Conservation (phyloP, 2,888 invertebrate species). For the Lacanobia wlatinum region DNA sequence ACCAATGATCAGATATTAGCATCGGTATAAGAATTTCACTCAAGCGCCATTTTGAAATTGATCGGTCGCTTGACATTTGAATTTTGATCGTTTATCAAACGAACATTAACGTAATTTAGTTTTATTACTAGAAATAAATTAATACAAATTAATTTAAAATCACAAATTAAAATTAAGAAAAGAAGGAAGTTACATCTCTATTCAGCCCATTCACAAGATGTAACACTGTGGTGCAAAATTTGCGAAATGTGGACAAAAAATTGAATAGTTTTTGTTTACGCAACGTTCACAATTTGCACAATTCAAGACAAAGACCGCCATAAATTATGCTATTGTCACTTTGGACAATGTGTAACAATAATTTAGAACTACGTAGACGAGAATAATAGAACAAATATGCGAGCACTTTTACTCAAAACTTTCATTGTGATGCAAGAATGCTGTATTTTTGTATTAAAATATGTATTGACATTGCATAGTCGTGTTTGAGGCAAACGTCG, state of each 20-base stretch:
- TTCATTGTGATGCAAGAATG: constrained; percentile 51
- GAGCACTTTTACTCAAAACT: constrained; percentile 56
- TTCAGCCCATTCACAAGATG: constrained; percentile 38
- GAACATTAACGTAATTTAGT: constrained; percentile 34
- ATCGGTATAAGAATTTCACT: constrained; percentile 59
- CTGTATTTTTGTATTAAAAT: constrained; percentile 36
- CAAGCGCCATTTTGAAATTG: constrained; percentile 59
- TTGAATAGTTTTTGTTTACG: constrained; percentile 62
- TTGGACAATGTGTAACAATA: constrained; percentile 61
- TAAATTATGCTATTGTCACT: constrained; percentile 65
- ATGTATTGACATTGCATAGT: constrained; percentile 40
- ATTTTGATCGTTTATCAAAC: constrained; percentile 54
- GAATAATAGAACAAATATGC: constrained; percentile 56
- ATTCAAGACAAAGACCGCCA: constrained; percentile 64
- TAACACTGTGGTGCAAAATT: constrained; percentile 56
- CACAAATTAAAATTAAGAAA: constrained; percentile 21
- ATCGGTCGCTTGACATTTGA: constrained; percentile 52
- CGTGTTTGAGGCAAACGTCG: constrained; percentile 5
- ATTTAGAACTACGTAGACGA: constrained; percentile 56
- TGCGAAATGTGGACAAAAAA: constrained; percentile 62
- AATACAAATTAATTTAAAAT: constrained; percentile 30
- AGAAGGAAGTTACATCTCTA: constrained; percentile 34
- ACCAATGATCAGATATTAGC: constrained; percentile 59
- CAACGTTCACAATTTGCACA: constrained; percentile 71
- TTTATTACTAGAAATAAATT: constrained; percentile 38